These are phyloP conservation scores for Eupithecia dodoneata DNA, from an alignment of 2,888 invertebrate species.

Conservation along the genomic window DNA sequence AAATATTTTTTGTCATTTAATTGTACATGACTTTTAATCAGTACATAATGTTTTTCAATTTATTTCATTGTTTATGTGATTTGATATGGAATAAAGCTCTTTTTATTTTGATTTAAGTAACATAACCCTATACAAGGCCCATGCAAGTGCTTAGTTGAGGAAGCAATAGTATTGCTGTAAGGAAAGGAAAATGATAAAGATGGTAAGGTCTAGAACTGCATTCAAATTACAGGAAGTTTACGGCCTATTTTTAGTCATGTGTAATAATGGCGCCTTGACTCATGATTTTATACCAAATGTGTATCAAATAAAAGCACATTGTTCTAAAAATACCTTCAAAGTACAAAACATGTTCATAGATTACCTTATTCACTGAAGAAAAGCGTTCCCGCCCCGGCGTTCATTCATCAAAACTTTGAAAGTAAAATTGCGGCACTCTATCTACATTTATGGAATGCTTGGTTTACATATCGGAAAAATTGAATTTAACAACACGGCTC, in stretches of 20 bases:
- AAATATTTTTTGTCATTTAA: too few relatives aligned
- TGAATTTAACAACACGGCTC: not conserved
- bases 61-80: too few relatives aligned
- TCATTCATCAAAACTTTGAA: conserved; percentile 20
- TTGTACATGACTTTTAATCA: too few relatives aligned
- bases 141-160: not conserved
- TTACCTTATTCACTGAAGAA: not conserved
- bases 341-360: conserved; percentile 21
- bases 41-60: too few relatives aligned
- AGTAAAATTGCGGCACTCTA: not conserved
- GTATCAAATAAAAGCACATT: not conserved
- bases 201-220: not conserved
- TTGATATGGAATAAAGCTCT: too few relatives aligned
- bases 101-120: not conserved
- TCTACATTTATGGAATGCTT: not conserved
- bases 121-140: not conserved
- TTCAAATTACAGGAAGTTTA: not conserved
- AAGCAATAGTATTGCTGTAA: not conserved
- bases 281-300: not conserved
- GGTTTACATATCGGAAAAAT: not conserved
- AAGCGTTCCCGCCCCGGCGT: conserved; percentile 19
- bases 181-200: not conserved
- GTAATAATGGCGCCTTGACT: not conserved
- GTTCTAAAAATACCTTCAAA: not conserved
- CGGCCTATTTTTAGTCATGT: not conserved